A percentile compares a stretch with the other conserved stretches of the same genome.
These are phyloP conservation scores for Microcebus lehilahytsara DNA, from an alignment of 2,113 vertebrate genomes.

Conservation along the genomic window DNA sequence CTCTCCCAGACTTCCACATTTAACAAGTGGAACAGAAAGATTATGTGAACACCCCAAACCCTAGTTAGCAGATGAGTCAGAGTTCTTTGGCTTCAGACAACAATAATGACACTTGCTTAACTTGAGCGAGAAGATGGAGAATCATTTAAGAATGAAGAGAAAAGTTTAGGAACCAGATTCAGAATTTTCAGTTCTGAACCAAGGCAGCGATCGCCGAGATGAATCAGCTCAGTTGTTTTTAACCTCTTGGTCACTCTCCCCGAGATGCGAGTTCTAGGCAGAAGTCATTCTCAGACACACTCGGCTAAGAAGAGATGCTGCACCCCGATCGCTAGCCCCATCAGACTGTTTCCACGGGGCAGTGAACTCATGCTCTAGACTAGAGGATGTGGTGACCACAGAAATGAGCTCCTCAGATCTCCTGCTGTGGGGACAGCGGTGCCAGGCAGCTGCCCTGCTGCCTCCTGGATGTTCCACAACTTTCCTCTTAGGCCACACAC, in stretches of 20 bases:
- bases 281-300: background rate
- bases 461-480: background rate
- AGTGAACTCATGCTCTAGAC: background rate
- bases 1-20: background rate
- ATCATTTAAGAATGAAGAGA: background rate
- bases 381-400: background rate
- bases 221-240: background rate
- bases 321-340: too few species aligned
- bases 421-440: background rate
- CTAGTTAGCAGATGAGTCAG: background rate
- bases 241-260: background rate
- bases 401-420: background rate
- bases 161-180: background rate
- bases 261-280: background rate
- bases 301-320: background rate
- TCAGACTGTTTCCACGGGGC: background rate
- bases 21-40: background rate
- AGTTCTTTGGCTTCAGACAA: background rate
- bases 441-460: too few species aligned
- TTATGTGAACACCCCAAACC: background rate
- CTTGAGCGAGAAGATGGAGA: background rate
- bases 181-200: constrained; percentile 20
- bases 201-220: background rate
- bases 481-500: background rate
- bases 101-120: background rate